Evolutionary conservation across 1,140 invertebrate species (phyloP).

Genomic region (Helicoverpa armigera): DNA sequence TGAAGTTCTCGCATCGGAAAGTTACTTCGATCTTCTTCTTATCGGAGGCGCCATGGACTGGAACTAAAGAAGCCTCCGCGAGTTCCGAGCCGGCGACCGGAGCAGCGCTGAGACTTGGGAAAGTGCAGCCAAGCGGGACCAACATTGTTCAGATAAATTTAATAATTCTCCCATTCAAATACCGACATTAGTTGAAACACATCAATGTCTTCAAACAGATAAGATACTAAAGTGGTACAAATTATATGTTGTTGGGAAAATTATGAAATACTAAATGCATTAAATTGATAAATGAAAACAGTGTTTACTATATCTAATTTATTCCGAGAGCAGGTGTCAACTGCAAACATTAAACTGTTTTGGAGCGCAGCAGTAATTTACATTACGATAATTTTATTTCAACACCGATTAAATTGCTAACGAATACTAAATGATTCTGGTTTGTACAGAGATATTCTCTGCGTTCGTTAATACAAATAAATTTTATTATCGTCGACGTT

Average conservation of each 20-base stretch:
- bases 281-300: slow-evolving; percentile 32
- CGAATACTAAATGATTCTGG: slow-evolving; percentile 18
- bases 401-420: slow-evolving; percentile 34
- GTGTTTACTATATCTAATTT: slow-evolving; percentile 14
- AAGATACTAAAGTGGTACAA: not conserved
- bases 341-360: slow-evolving; percentile 34
- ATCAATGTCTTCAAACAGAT: not conserved
- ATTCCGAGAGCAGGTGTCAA: slow-evolving; percentile 28
- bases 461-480: slow-evolving; percentile 8
- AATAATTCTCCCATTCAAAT: slow-evolving; percentile 3
- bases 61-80: slow-evolving; percentile 62
- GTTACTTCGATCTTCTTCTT: slow-evolving; percentile 63
- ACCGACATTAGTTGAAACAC: not conserved
- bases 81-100: slow-evolving; percentile 19
- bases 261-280: slow-evolving; percentile 28
- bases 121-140: slow-evolving; percentile 24
- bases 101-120: slow-evolving; percentile 9
- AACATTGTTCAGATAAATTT: slow-evolving; percentile 20
- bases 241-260: slow-evolving; percentile 16
- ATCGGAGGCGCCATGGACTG: slow-evolving; percentile 57
- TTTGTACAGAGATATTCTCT: slow-evolving; percentile 17
- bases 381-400: slow-evolving; percentile 38
- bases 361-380: slow-evolving; percentile 28
- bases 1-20: slow-evolving; percentile 69
- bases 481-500: slow-evolving; percentile 1